Percentiles rank a stretch among this genome's conserved stretches.
phyloP scores from a whole-genome alignment of 2,888 invertebrate species.

The Taphrorychus bicolor region DNA sequence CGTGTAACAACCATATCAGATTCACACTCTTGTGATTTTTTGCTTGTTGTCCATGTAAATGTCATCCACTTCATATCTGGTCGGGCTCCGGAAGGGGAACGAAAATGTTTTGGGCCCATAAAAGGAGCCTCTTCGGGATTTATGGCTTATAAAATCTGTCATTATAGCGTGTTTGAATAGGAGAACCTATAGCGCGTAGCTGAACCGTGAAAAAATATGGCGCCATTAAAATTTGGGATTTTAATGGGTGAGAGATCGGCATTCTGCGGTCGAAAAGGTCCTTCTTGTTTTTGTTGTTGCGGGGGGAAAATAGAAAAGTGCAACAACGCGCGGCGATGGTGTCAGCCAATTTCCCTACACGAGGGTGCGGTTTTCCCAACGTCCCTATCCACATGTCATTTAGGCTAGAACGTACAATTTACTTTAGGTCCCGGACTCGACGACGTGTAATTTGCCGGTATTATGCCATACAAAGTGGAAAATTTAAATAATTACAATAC shows the following conservation, averaged over 20 bases:
- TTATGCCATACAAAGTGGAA: constrained; percentile 42
- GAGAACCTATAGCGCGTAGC: constrained; percentile 19
- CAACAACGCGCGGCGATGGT: neutral
- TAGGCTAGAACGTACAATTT: constrained; percentile 32
- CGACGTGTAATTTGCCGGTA: constrained; percentile 42
- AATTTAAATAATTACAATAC: constrained; percentile 43
- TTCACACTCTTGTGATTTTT: constrained; percentile 3
- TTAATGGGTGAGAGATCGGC: constrained; percentile 20
- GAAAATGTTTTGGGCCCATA: constrained; percentile 16
- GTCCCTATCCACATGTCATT: constrained; percentile 23
- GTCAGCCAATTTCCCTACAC: constrained; percentile 5
- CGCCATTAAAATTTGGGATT: constrained; percentile 18
- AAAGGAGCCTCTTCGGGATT: constrained; percentile 25
- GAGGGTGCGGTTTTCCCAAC: neutral
- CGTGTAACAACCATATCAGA: neutral
- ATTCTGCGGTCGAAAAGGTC: constrained; percentile 15
- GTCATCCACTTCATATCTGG: constrained; percentile 19
- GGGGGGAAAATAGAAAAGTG: neutral
- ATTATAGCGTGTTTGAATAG: constrained; percentile 31
- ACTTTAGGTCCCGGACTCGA: constrained; percentile 1
- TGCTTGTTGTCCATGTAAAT: constrained; percentile 14
- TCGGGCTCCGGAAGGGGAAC: constrained; percentile 6
- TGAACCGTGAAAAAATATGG: constrained; percentile 31
- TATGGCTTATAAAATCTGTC: constrained; percentile 34
- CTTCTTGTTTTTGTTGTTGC: neutral